Conservation (phyloP, 2,888 invertebrate species). For the Zygaena filipendulae region DNA sequence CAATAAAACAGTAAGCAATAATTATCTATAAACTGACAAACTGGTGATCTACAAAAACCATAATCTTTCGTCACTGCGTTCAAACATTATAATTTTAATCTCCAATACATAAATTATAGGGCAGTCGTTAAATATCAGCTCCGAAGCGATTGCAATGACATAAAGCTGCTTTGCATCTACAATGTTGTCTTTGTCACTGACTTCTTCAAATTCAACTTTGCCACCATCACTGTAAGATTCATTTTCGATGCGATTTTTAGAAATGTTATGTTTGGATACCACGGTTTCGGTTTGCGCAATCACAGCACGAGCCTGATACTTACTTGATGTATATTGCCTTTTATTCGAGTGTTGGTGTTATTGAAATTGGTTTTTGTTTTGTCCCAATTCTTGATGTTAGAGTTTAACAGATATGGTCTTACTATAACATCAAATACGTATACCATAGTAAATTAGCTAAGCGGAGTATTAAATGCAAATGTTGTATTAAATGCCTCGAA, state of each 20-base stretch:
- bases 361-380: conserved; percentile 22
- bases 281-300: conserved; percentile 39
- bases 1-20: no score
- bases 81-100: conserved; percentile 49
- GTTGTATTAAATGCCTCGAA: no score
- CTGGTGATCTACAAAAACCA: conserved; percentile 27
- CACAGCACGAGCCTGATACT: conserved; percentile 29
- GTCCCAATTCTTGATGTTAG: no score
- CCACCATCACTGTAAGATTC: conserved; percentile 20
- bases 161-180: conserved; percentile 40
- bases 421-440: no score
- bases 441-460: no score
- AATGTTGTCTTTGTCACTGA: conserved; percentile 21
- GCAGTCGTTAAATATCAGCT: conserved; percentile 58
- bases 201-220: conserved; percentile 20
- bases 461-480: no score
- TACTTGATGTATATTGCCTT: conserved; percentile 28
- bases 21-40: no score
- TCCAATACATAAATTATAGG: conserved; percentile 49
- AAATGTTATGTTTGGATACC: conserved; percentile 21
- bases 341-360: conserved; percentile 23
- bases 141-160: conserved; percentile 50
- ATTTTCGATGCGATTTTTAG: conserved; percentile 18
- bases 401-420: no score
- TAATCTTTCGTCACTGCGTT: conserved; percentile 35